These are phyloP conservation scores for Phenacoccus solenopsis DNA, from an alignment of 1,140 invertebrate species.

Conservation along the genomic window DNA sequence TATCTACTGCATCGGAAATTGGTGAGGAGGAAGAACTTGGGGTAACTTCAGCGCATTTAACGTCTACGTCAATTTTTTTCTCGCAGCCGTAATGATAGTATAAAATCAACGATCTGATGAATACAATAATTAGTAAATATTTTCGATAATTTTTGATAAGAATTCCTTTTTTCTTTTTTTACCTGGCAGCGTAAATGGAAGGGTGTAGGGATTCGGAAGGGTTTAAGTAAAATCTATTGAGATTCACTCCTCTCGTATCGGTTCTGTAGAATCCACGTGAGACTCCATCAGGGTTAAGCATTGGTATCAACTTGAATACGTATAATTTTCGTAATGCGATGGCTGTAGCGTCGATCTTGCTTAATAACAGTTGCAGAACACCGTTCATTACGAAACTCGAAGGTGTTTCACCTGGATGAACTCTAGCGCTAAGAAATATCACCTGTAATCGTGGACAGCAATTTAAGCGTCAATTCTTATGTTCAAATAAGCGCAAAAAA, in stretches of 20 bases:
- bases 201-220: constrained; percentile 64
- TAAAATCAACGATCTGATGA: constrained; percentile 27
- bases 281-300: constrained; percentile 88
- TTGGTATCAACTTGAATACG: constrained; percentile 85
- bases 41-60: not conserved
- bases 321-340: constrained; percentile 56
- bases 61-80: not conserved
- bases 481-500: no score
- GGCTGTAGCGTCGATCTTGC: constrained; percentile 58
- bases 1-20: not conserved
- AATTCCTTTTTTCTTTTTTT: no score
- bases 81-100: constrained; percentile 28
- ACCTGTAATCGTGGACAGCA: constrained; percentile 37
- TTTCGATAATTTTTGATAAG: no score
- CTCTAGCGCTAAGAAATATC: constrained; percentile 75
- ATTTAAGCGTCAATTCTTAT: no score
- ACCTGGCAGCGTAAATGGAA: constrained; percentile 61
- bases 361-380: constrained; percentile 64
- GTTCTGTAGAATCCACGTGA: constrained; percentile 79
- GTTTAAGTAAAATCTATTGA: constrained; percentile 73
- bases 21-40: not conserved
- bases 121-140: constrained; percentile 8
- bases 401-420: constrained; percentile 89
- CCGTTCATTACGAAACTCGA: constrained; percentile 90
- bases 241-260: constrained; percentile 76